Evolutionary conservation across 2,888 invertebrate genomes (phyloP).

Genomic region (Scaptomyza polygonia): DNA sequence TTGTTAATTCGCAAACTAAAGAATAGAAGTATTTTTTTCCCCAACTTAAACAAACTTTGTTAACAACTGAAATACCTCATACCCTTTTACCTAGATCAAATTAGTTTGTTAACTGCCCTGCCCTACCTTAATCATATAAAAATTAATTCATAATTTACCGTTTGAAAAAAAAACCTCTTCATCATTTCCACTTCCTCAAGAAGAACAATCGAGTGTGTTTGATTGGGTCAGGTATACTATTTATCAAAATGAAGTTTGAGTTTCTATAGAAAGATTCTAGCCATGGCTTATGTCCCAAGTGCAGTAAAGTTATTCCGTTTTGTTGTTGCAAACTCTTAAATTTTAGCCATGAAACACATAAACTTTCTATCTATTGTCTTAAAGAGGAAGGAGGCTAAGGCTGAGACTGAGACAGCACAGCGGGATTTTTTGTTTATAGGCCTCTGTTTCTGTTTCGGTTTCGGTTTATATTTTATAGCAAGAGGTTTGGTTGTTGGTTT

Average conservation of each 20-base stretch:
- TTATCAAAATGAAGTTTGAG: slow-evolving; percentile 17
- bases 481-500: slow-evolving; percentile 11
- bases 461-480: slow-evolving; percentile 35
- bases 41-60: not conserved
- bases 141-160: slow-evolving; percentile 57
- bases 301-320: slow-evolving; percentile 26
- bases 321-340: slow-evolving; percentile 35
- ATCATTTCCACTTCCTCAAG: slow-evolving; percentile 52
- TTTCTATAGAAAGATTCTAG: slow-evolving; percentile 12
- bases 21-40: not conserved
- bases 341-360: slow-evolving; percentile 61
- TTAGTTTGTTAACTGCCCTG: slow-evolving; percentile 18
- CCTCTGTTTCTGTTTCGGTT: slow-evolving; percentile 30
- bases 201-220: not conserved
- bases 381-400: slow-evolving; percentile 1
- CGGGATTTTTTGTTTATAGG: slow-evolving; percentile 19
- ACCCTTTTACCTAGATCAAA: slow-evolving; percentile 36
- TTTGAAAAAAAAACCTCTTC: slow-evolving; percentile 32
- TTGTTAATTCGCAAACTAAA: not conserved
- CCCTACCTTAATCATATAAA: slow-evolving; percentile 42
- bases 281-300: slow-evolving; percentile 26
- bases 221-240: slow-evolving; percentile 24
- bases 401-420: slow-evolving; percentile 8
- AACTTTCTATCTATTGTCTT: slow-evolving; percentile 75
- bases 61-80: not conserved